Evolutionary conservation across 2,888 invertebrate genomes (phyloP).

Genomic region (Lasioglossum leucozonium): DNA sequence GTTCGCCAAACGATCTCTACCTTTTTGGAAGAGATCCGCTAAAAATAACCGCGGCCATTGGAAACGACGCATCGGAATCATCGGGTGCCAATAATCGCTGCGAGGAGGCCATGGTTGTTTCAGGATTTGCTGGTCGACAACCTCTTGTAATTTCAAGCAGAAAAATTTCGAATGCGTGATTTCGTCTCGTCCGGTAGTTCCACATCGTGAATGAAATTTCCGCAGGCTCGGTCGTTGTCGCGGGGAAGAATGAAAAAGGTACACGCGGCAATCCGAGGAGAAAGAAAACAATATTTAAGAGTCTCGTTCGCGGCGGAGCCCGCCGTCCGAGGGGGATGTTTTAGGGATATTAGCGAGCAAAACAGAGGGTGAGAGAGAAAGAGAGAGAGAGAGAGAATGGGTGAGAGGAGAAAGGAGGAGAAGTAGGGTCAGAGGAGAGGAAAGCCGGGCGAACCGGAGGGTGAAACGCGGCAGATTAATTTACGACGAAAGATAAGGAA

Average conservation of each 20-base stretch:
- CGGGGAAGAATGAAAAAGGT: neutral
- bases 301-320: conserved; percentile 50
- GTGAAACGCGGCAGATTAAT: conserved; percentile 81
- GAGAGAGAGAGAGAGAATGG: neutral
- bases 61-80: conserved; percentile 58
- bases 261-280: conserved; percentile 33
- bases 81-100: conserved; percentile 75
- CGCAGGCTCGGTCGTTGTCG: neutral
- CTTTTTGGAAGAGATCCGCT: conserved; percentile 78
- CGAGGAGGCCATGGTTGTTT: neutral
- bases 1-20: conserved; percentile 80
- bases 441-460: conserved; percentile 57
- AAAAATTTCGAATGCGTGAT: neutral
- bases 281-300: conserved; percentile 54
- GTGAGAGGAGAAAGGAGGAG: neutral
- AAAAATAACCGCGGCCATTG: conserved; percentile 78
- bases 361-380: conserved; percentile 56
- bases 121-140: neutral
- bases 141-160: neutral
- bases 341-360: conserved; percentile 77
- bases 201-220: neutral
- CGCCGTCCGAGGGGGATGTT: conserved; percentile 68
- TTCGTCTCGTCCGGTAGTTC: neutral
- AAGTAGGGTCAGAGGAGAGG: conserved; percentile 61
- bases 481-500: conserved; percentile 83